Evolutionary conservation across 2,888 invertebrate species (phyloP).

Genomic region (Acanthosoma haemorrhoidale): DNA sequence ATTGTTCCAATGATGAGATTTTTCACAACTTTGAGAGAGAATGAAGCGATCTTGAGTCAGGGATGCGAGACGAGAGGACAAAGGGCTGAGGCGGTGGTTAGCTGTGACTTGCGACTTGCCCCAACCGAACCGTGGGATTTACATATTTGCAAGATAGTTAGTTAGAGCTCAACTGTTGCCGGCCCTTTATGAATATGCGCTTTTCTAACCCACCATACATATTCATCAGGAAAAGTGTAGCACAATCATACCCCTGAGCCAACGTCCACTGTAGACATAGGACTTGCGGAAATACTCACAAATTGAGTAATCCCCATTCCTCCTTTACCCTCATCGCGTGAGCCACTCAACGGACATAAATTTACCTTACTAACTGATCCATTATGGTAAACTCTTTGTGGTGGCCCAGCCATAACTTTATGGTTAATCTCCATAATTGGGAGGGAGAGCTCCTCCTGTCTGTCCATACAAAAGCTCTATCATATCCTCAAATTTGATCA

Average conservation of each 20-base stretch:
- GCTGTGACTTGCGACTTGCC: neutral
- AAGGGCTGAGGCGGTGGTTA: neutral
- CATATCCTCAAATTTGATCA: too few relatives aligned
- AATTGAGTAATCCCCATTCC: conserved; percentile 10
- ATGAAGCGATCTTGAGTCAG: too few relatives aligned
- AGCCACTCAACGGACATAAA: neutral
- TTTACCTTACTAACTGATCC: neutral
- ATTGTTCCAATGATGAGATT: too few relatives aligned
- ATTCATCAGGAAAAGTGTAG: conserved; percentile 29
- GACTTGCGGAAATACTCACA: conserved; percentile 13
- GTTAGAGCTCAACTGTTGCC: conserved; percentile 27
- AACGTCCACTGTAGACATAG: conserved; percentile 15
- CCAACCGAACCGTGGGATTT: neutral
- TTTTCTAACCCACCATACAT: conserved; percentile 15
- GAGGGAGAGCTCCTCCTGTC: too few relatives aligned
- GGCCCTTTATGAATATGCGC: conserved; percentile 31
- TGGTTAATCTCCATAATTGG: neutral
- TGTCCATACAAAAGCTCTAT: too few relatives aligned
- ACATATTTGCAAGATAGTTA: conserved; percentile 29
- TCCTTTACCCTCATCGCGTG: too few relatives aligned
- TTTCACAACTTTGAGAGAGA: too few relatives aligned
- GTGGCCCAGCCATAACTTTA: neutral
- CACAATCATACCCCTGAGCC: conserved; percentile 6
- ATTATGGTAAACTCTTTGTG: neutral
- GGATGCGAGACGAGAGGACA: too few relatives aligned